phyloP scores from a whole-genome alignment of 2,113 vertebrate species.

The Phrynosoma blainvillii region DNA sequence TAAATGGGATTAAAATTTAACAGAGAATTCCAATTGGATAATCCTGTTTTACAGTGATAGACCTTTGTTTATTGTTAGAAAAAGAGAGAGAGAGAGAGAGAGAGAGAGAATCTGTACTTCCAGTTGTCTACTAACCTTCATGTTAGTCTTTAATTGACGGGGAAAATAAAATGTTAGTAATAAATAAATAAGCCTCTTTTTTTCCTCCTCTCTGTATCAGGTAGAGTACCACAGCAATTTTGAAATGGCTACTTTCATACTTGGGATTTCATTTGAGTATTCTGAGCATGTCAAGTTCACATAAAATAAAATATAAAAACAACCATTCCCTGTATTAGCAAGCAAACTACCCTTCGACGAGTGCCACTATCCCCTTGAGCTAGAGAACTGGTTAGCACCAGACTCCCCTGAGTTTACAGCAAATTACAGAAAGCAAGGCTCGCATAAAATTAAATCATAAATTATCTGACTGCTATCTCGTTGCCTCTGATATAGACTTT shows the following conservation, averaged over 20 bases:
- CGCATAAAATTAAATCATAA: constrained; percentile 99
- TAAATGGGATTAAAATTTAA: constrained; percentile 59
- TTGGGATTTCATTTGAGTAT: constrained; percentile 82
- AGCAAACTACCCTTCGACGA: constrained; percentile 87
- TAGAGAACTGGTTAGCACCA: constrained; percentile 87
- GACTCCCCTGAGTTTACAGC: constrained; percentile 92
- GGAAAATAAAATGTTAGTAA: constrained; percentile 68
- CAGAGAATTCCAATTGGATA: constrained; percentile 70
- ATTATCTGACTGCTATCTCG: constrained; percentile 96
- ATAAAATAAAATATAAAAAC: constrained; percentile 89
- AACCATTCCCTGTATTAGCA: constrained; percentile 85
- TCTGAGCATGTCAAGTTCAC: constrained; percentile 84
- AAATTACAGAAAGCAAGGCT: constrained; percentile 97
- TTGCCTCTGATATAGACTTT: constrained; percentile 88
- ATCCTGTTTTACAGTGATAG: constrained; percentile 65
- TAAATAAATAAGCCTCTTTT: constrained; percentile 67
- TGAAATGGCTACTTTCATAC: constrained; percentile 79
- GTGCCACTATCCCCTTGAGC: constrained; percentile 82
- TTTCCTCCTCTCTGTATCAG: constrained; percentile 71
- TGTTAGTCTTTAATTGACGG: constrained; percentile 64
- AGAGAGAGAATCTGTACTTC: constrained; percentile 55
- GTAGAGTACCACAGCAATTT: constrained; percentile 70
- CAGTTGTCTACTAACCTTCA: constrained; percentile 68
- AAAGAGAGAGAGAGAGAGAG: constrained; percentile 41
- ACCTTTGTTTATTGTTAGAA: constrained; percentile 43